Conservation (phyloP, 2,797 vertebrate species). For the Nasua narica region DNA sequence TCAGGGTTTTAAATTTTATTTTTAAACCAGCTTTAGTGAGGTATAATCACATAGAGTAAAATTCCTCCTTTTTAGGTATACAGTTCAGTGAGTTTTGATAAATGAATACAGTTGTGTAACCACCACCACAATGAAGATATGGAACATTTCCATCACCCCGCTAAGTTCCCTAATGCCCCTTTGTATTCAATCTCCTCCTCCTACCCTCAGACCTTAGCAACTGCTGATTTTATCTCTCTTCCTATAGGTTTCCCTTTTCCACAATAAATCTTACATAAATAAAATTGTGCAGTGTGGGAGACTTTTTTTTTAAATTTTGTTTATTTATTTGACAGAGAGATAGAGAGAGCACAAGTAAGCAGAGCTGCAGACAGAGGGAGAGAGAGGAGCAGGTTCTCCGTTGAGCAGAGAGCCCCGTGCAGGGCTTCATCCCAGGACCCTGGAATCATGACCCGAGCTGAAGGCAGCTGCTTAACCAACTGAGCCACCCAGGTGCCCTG, state of each 20-base stretch:
- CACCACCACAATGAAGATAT: not conserved
- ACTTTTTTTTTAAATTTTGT: not conserved
- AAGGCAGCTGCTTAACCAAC: too few relatives aligned
- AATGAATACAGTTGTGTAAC: not conserved
- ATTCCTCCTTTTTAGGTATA: not conserved
- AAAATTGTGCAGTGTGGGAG: not conserved
- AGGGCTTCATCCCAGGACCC: too few relatives aligned
- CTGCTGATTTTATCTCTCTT: constrained; percentile 3
- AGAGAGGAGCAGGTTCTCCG: too few relatives aligned
- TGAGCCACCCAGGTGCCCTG: too few relatives aligned
- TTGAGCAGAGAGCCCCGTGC: too few relatives aligned
- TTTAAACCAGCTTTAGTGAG: not conserved
- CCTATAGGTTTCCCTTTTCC: not conserved
- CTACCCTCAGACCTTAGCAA: not conserved
- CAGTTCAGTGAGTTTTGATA: not conserved
- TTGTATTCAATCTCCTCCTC: not conserved
- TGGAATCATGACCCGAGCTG: too few relatives aligned
- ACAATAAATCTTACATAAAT: constrained; percentile 30
- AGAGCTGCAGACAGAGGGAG: too few relatives aligned
- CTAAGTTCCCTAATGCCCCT: not conserved
- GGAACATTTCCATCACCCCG: not conserved
- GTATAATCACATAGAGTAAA: not conserved
- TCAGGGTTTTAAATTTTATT: constrained; percentile 16
- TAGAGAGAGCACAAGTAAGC: too few relatives aligned
- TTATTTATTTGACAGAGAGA: too few relatives aligned